Base-by-base conservation (phyloP, 2,113 vertebrate genomes). In the Trematocara marginatum region DNA sequence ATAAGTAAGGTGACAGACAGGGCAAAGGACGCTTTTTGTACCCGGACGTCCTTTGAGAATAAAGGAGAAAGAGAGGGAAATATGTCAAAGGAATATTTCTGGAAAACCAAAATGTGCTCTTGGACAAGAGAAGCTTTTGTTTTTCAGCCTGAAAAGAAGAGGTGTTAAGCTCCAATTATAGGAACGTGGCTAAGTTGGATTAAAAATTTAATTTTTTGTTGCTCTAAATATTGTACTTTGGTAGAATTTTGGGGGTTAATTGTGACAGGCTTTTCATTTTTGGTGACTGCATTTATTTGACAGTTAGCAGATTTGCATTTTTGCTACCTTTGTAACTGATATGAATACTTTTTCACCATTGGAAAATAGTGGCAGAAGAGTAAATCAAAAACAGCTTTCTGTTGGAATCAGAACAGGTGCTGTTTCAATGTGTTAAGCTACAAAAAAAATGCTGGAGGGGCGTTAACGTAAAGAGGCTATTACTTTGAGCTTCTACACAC, bases 21-120 rank as follows among this genome's bases (percentile, higher is more conserved):
- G 61, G n/a, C 45, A 82, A 88, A 78, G 79, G 89, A 82, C 4
- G 80, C 45, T 83, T 40, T 76, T 82, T 56, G 53, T 92, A 83
- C 79, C 47, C 40, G 34, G 84, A 64, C 1, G 5, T 71, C 66
- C 66, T 45, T 3, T 26, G 38, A 29, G 13, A 40, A 49, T 47
- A 53, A 71, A n/a, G 42, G 26, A 40, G 20, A 71, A 15, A 47
- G 64, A 49, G 40, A 52, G 15, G 45, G 45, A 71, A n/a, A 51
- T 23, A n/a, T 49, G 69, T 29, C 26, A 29, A 76, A 49, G 45
- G 26, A 76, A 49, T 49, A 29, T 76, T 49, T 76, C 15, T 76
- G 42, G 40, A 26, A 47, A 49, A 76, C 42, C 42, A 86, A 29
- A 49, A 49, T 76, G 69, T 31, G 9, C 69, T 76, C 23, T 1